A percentile compares a stretch with the other conserved stretches of the same genome.
Conservation (phyloP, 2,888 invertebrate genomes). For the Muscina levida region DNA sequence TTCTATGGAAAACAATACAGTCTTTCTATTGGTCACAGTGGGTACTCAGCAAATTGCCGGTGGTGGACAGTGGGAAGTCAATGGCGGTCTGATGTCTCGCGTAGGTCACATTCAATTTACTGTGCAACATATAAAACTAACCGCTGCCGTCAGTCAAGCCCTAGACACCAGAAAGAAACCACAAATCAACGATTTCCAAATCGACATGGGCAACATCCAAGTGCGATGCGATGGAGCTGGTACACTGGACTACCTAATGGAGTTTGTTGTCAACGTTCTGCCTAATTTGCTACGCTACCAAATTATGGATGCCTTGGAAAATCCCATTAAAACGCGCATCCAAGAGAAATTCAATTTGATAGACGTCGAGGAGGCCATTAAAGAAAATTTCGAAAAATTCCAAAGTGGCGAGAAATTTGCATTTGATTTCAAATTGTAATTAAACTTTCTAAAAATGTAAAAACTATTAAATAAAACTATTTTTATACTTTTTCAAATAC, state of each 20-base stretch:
- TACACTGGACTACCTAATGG: conserved; percentile 90
- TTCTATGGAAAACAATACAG: conserved; percentile 86
- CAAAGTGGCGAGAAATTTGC: conserved; percentile 80
- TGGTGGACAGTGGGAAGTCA: conserved; percentile 89
- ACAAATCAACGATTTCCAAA: conserved; percentile 86
- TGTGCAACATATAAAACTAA: conserved; percentile 88
- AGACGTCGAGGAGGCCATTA: conserved; percentile 87
- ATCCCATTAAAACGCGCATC: conserved; percentile 86
- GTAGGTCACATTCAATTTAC: conserved; percentile 88
- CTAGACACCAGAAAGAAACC: conserved; percentile 88
- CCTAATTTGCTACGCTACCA: conserved; percentile 93
- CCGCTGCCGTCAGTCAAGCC: conserved; percentile 86
- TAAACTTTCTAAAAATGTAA: neutral
- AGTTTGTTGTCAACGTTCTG: conserved; percentile 89
- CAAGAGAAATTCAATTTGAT: conserved; percentile 86
- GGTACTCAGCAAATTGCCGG: conserved; percentile 91
- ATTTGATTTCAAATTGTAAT: conserved; percentile 74
- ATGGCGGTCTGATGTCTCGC: conserved; percentile 85
- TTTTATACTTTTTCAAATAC: neutral
- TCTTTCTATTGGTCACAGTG: conserved; percentile 83
- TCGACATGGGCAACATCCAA: conserved; percentile 92
- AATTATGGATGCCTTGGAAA: conserved; percentile 91
- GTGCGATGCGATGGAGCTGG: conserved; percentile 91
- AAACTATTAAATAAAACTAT: neutral
- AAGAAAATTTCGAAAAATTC: conserved; percentile 85